A percentile compares a stretch with the other conserved stretches of the same genome.
phyloP scores from a whole-genome alignment of 2,797 vertebrate genomes.

The Syncerus caffer region DNA sequence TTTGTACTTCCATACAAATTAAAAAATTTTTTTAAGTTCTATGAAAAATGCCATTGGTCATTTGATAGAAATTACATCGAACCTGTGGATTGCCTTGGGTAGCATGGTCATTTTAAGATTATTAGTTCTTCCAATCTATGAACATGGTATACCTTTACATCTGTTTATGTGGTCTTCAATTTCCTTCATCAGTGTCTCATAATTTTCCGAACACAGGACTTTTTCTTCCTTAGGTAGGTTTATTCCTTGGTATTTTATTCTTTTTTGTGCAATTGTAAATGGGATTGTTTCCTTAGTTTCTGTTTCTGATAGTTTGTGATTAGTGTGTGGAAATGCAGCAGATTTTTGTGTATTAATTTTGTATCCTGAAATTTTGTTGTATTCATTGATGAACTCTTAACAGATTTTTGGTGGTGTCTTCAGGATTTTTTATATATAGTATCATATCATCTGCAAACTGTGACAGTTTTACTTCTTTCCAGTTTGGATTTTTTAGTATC shows the following conservation, averaged over 20 bases:
- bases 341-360: background rate
- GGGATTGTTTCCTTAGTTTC: background rate
- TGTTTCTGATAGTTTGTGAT: background rate
- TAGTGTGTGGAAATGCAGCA: background rate
- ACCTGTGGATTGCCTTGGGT: background rate
- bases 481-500: background rate
- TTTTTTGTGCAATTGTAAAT: background rate
- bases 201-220: background rate
- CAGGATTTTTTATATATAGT: background rate
- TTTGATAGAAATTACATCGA: background rate
- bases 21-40: background rate
- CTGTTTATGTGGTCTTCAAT: background rate
- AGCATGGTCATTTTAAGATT: background rate
- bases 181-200: background rate
- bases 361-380: background rate
- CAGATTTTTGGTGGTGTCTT: background rate
- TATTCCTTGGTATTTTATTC: background rate
- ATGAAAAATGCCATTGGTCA: background rate
- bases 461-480: background rate
- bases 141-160: background rate
- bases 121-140: background rate
- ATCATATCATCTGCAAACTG: background rate
- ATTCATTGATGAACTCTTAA: background rate
- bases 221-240: background rate
- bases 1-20: background rate